These are phyloP conservation scores for Euzophera pinguis DNA, from an alignment of 2,888 invertebrate genomes.

Conservation along the genomic window DNA sequence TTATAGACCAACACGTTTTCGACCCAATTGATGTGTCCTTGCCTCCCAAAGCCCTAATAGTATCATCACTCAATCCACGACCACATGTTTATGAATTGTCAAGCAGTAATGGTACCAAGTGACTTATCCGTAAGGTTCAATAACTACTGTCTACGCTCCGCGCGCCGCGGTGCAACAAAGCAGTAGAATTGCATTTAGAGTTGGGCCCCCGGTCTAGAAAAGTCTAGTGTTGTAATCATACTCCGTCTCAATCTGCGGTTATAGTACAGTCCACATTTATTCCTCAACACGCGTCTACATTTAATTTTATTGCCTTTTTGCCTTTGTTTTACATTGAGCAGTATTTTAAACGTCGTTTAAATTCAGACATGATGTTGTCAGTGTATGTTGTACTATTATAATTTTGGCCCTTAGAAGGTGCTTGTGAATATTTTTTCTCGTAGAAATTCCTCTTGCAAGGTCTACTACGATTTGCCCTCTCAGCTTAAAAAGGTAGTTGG, in stretches of 20 bases:
- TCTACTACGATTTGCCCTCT: too few species aligned
- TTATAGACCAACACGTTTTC: too few species aligned
- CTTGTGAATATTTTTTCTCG: too few species aligned
- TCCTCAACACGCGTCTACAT: background rate
- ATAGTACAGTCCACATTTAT: constrained; percentile 1
- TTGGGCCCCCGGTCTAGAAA: background rate
- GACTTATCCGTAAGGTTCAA: background rate
- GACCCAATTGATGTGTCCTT: too few species aligned
- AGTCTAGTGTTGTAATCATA: background rate
- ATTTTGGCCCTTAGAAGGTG: too few species aligned
- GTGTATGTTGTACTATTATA: background rate
- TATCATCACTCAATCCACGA: too few species aligned
- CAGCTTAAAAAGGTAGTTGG: too few species aligned
- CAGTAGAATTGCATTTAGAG: background rate
- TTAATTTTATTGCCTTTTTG: background rate
- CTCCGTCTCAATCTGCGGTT: constrained; percentile 1
- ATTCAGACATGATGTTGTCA: background rate
- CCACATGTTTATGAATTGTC: background rate
- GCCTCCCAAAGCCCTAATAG: too few species aligned
- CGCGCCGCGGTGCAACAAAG: background rate
- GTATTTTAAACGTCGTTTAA: background rate
- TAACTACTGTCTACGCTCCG: background rate
- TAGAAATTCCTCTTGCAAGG: too few species aligned
- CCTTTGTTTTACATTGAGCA: background rate
- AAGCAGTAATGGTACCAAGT: background rate